phyloP scores from a whole-genome alignment of 2,888 invertebrate genomes.

The Diachrysia chrysitis region DNA sequence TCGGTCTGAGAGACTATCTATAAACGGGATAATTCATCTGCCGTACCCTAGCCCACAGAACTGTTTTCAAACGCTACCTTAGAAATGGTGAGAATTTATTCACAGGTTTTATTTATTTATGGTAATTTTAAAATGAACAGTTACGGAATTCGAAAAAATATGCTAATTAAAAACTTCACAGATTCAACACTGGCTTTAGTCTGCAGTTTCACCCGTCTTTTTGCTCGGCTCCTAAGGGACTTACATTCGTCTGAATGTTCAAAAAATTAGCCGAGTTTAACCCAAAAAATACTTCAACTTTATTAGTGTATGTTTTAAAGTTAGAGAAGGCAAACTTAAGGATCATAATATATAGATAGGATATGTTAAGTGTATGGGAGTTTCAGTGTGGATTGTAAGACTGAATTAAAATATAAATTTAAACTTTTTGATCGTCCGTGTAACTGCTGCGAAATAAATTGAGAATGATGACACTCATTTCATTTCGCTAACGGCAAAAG shows the following conservation, averaged over 20 bases:
- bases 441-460: background rate
- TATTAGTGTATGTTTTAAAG: background rate
- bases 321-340: background rate
- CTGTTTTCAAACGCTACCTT: slow-evolving; percentile 44
- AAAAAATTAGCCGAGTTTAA: background rate
- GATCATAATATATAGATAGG: too few species aligned
- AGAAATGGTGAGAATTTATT: slow-evolving; percentile 44
- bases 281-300: background rate
- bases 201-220: slow-evolving; percentile 9
- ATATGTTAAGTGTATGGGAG: background rate
- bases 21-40: slow-evolving; percentile 68
- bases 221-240: background rate
- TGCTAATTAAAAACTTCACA: too few species aligned
- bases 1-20: slow-evolving; percentile 60
- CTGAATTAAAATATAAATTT: background rate
- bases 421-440: background rate
- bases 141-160: too few species aligned
- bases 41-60: slow-evolving; percentile 54
- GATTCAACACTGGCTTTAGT: background rate
- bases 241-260: background rate
- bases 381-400: background rate
- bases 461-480: slow-evolving; percentile 2
- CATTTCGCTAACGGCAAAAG: background rate
- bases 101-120: too few species aligned
- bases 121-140: too few species aligned